Evolutionary conservation across 1,140 invertebrate species (phyloP).

Genomic region (Oscheius sp.): DNA sequence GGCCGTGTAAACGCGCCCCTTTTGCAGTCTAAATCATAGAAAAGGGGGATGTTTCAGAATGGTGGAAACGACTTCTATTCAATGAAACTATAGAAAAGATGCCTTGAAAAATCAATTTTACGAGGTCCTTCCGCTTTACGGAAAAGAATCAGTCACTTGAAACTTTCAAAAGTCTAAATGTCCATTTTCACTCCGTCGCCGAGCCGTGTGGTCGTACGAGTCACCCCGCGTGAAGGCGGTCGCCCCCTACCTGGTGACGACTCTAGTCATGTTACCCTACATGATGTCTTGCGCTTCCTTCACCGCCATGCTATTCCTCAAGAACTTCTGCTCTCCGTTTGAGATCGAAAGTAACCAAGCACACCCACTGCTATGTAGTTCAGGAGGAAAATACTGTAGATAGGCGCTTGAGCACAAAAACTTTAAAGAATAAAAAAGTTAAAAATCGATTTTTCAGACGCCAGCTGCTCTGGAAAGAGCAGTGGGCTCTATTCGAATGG

Average conservation of each 20-base stretch:
- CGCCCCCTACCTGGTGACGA: not conserved
- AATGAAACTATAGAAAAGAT: not conserved
- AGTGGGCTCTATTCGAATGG: conserved; percentile 22
- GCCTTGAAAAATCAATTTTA: not conserved
- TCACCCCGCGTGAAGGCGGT: not conserved
- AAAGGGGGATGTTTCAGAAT: too few species aligned
- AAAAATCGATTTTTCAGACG: not conserved
- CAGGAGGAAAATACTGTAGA: not conserved
- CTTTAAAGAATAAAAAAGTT: too few species aligned
- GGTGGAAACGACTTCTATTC: too few species aligned
- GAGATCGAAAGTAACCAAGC: not conserved
- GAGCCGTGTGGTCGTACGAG: too few species aligned
- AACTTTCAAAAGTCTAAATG: not conserved
- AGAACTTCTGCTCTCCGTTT: not conserved
- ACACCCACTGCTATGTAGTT: not conserved
- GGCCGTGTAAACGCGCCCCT: too few species aligned
- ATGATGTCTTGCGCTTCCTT: not conserved
- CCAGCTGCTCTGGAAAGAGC: conserved; percentile 1
- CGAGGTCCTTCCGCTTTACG: not conserved
- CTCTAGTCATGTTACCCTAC: not conserved
- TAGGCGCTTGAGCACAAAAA: not conserved
- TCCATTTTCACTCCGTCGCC: not conserved
- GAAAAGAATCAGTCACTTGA: not conserved
- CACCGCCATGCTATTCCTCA: not conserved
- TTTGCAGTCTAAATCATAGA: too few species aligned